Evolutionary conservation across 2,888 invertebrate species (phyloP).

Genomic region (Pristionchus maxplancki): DNA sequence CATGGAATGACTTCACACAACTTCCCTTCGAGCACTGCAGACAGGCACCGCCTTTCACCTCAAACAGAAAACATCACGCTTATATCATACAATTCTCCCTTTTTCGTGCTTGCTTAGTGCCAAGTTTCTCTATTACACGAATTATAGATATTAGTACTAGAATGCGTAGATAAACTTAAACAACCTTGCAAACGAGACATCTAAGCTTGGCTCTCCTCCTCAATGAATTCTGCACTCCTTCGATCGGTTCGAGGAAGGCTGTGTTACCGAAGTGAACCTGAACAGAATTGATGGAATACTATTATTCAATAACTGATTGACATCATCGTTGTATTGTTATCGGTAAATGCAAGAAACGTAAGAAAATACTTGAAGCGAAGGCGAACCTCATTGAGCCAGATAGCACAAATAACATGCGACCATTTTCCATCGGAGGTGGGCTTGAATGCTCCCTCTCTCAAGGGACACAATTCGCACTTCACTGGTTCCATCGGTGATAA

Average conservation of each 20-base stretch:
- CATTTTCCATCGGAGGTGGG: conserved; percentile 93
- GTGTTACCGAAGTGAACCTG: conserved; percentile 89
- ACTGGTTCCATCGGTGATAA: conserved; percentile 96
- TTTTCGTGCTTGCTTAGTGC: too few relatives aligned
- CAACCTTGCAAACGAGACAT: conserved; percentile 89
- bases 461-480: conserved; percentile 97
- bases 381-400: conserved; percentile 98
- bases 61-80: neutral
- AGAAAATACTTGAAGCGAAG: neutral
- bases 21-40: conserved; percentile 73
- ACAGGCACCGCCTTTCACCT: conserved; percentile 64
- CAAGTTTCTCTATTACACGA: neutral
- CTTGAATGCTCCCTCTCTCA: conserved; percentile 98
- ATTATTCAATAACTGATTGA: too few relatives aligned
- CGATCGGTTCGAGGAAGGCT: conserved; percentile 89
- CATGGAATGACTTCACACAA: conserved; percentile 90
- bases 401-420: conserved; percentile 98
- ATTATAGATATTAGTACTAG: neutral
- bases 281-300: too few relatives aligned
- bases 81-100: neutral
- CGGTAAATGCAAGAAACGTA: too few relatives aligned
- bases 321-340: too few relatives aligned
- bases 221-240: conserved; percentile 96
- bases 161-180: neutral
- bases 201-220: conserved; percentile 95